phyloP scores from a whole-genome alignment of 2,113 vertebrate species.

The Macrotus californicus region DNA sequence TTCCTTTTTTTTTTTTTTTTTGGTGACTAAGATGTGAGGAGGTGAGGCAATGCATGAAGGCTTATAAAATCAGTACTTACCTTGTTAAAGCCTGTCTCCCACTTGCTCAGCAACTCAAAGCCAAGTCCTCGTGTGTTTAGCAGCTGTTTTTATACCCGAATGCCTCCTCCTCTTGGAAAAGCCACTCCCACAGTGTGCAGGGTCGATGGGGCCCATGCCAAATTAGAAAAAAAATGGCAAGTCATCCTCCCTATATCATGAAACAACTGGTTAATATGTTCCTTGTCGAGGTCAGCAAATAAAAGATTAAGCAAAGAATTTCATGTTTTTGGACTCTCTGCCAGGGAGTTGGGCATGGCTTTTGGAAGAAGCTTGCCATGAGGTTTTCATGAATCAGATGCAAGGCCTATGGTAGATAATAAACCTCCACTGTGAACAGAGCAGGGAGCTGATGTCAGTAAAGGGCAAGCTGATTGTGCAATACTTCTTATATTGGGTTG shows the following conservation, averaged over 20 bases:
- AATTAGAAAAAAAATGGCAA: not conserved
- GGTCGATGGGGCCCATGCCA: rapidly evolving
- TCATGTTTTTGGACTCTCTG: not conserved
- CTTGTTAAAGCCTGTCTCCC: not conserved
- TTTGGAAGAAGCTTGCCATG: not conserved
- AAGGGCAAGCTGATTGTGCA: not conserved
- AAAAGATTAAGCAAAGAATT: not conserved
- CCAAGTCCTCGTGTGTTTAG: not conserved
- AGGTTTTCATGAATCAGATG: not conserved
- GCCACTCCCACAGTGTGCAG: not conserved
- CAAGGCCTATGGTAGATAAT: not conserved
- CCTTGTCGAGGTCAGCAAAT: not conserved
- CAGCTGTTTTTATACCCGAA: not conserved
- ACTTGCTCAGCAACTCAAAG: not conserved
- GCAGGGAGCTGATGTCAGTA: too few species aligned
- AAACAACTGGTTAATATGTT: not conserved
- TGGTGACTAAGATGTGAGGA: not conserved
- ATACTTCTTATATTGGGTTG: not conserved
- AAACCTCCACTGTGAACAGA: not conserved
- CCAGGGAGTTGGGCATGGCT: not conserved
- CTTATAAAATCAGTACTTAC: not conserved
- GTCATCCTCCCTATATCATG: not conserved
- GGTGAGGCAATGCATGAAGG: not conserved
- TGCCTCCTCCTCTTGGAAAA: not conserved
- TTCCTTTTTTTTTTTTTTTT: not conserved